These are phyloP conservation scores for Myotis vivesi DNA, from an alignment of 2,797 vertebrate species.

Conservation along the genomic window DNA sequence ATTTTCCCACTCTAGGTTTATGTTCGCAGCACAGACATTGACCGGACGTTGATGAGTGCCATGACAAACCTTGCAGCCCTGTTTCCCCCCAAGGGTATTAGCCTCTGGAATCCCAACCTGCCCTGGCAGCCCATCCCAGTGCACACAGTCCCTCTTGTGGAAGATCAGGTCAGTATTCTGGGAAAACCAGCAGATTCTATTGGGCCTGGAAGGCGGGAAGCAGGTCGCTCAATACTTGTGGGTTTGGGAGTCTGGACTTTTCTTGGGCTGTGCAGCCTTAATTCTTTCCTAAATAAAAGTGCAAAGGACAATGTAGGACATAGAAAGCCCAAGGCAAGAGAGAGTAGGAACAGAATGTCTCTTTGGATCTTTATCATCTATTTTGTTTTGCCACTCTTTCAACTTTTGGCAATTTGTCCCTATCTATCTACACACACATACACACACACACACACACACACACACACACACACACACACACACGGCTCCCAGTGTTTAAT, in stretches of 20 bases:
- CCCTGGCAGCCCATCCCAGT: slow-evolving; percentile 87
- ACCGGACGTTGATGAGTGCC: slow-evolving; percentile 87
- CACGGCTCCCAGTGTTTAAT: not conserved
- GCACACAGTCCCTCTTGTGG: slow-evolving; percentile 78
- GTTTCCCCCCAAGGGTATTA: slow-evolving; percentile 80
- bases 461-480: not conserved
- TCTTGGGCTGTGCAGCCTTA: not conserved
- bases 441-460: not conserved
- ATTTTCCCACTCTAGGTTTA: slow-evolving; percentile 81
- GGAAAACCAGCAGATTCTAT: not conserved
- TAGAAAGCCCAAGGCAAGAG: not conserved
- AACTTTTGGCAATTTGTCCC: not conserved
- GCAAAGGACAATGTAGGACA: not conserved
- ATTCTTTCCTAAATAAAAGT: not conserved
- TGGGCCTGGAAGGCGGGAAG: not conserved
- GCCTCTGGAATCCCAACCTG: slow-evolving; percentile 84
- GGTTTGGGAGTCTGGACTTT: not conserved
- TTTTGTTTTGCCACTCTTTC: not conserved
- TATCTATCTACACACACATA: not conserved
- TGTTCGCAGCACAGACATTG: slow-evolving; percentile 84
- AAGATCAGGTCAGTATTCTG: slow-evolving; percentile 81
- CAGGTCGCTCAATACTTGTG: not conserved
- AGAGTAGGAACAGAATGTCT: not conserved
- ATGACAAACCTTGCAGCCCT: slow-evolving; percentile 85
- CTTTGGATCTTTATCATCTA: not conserved